phyloP scores from a whole-genome alignment of 2,888 invertebrate species.

The Aphodius granarius region DNA sequence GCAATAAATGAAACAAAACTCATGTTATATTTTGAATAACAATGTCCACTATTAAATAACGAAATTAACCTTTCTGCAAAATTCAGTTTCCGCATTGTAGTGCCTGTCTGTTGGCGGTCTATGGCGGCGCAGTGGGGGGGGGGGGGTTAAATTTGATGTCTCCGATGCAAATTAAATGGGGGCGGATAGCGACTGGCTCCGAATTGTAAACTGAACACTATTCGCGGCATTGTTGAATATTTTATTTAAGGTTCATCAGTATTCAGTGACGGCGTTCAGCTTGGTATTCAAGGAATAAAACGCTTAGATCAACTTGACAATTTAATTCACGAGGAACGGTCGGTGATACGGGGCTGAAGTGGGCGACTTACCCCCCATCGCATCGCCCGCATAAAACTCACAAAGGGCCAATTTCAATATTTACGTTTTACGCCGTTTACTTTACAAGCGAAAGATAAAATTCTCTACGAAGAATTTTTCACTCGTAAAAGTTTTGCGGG shows the following conservation, averaged over 20 bases:
- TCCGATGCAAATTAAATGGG: background rate
- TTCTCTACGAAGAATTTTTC: background rate
- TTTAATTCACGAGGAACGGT: constrained; percentile 24
- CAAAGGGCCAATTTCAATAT: background rate
- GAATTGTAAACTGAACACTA: constrained; percentile 17
- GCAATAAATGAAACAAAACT: too few species aligned
- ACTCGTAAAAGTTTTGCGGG: background rate
- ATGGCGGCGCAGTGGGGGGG: background rate
- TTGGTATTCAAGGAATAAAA: constrained; percentile 28
- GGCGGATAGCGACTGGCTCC: background rate
- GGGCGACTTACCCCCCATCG: constrained; percentile 11
- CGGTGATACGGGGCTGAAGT: constrained; percentile 15
- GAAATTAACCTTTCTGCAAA: too few species aligned
- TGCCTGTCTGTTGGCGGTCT: too few species aligned
- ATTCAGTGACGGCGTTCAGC: constrained; percentile 20
- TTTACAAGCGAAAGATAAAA: background rate
- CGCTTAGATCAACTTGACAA: constrained; percentile 26
- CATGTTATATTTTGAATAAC: too few species aligned
- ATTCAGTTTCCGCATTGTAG: too few species aligned
- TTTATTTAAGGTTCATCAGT: constrained; percentile 24
- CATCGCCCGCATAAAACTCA: background rate
- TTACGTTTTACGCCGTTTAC: background rate
- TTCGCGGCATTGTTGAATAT: constrained; percentile 23
- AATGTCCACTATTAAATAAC: too few species aligned
- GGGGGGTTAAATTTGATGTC: background rate